Conservation (phyloP, 2,888 invertebrate genomes). For the Nomada lathburiana region DNA sequence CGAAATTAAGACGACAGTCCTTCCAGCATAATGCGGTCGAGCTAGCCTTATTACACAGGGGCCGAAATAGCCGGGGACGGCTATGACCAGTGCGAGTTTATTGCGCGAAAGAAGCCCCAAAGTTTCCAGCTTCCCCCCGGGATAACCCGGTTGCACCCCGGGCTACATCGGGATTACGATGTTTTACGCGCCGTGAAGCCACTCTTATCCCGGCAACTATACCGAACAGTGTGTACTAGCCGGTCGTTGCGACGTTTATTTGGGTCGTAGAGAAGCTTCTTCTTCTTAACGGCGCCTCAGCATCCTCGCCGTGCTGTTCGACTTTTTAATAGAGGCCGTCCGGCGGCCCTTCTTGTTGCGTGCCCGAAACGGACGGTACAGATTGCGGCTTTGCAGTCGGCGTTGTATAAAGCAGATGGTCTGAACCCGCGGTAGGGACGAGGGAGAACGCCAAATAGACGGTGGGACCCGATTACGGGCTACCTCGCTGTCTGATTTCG, state of each 20-base stretch:
- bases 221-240: slow-evolving; percentile 17
- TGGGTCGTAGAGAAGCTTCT: slow-evolving; percentile 67
- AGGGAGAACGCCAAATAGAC: slow-evolving; percentile 16
- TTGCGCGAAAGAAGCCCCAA: slow-evolving; percentile 43
- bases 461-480: slow-evolving; percentile 12
- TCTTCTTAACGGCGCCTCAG: slow-evolving; percentile 58
- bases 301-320: slow-evolving; percentile 14
- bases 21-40: slow-evolving; percentile 21
- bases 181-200: slow-evolving; percentile 53
- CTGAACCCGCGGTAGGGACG: slow-evolving; percentile 3
- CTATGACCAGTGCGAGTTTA: slow-evolving; percentile 37
- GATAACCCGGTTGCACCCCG: slow-evolving; percentile 1
- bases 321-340: slow-evolving; percentile 60
- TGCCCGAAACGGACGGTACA: background rate
- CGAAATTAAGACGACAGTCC: slow-evolving; percentile 27
- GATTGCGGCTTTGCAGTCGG: background rate
- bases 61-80: slow-evolving; percentile 5
- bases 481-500: slow-evolving; percentile 20
- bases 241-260: slow-evolving; percentile 63
- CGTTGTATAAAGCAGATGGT: slow-evolving; percentile 4
- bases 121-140: slow-evolving; percentile 20
- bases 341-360: background rate
- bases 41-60: slow-evolving; percentile 48
- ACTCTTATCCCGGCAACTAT: slow-evolving; percentile 10
- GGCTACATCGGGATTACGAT: slow-evolving; percentile 57